Conservation (phyloP, 1,140 invertebrate genomes). For the Ctenoplectra terminalis region DNA sequence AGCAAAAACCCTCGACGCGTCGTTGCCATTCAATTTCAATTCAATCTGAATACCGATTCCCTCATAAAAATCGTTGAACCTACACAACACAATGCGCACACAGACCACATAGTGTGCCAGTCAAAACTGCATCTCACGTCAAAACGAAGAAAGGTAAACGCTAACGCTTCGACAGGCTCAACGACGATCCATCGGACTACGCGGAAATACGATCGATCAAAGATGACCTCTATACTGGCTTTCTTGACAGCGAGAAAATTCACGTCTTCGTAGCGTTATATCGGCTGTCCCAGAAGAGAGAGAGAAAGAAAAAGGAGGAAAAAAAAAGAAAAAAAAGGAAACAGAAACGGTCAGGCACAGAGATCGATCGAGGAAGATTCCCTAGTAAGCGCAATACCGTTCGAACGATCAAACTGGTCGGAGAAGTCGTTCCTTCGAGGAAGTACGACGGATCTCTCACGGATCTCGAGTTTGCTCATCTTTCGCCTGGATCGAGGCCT, state of each 20-base stretch:
- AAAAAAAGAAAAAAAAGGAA: neutral
- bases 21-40: neutral
- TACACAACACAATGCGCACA: neutral
- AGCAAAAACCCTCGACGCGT: neutral
- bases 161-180: neutral
- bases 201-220: slow-evolving; percentile 38
- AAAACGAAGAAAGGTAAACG: slow-evolving; percentile 7
- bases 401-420: slow-evolving; percentile 33
- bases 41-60: too few species aligned
- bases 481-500: slow-evolving; percentile 56
- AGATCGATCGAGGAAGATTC: slow-evolving; percentile 44
- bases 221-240: slow-evolving; percentile 8
- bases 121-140: slow-evolving; percentile 10
- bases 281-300: too few species aligned
- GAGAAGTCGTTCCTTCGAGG: slow-evolving; percentile 43
- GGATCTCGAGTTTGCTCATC: slow-evolving; percentile 68
- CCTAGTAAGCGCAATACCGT: slow-evolving; percentile 40
- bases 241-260: slow-evolving; percentile 29
- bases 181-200: slow-evolving; percentile 16
- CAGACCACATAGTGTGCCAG: neutral
- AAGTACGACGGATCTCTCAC: slow-evolving; percentile 62
- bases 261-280: neutral
- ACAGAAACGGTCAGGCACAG: neutral
- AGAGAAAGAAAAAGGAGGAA: too few species aligned
- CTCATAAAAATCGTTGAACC: neutral